Evolutionary conservation across 2,888 invertebrate genomes (phyloP), one percentile per base, ranked within the genome.

Genomic region (Metellina segmentata): DNA sequence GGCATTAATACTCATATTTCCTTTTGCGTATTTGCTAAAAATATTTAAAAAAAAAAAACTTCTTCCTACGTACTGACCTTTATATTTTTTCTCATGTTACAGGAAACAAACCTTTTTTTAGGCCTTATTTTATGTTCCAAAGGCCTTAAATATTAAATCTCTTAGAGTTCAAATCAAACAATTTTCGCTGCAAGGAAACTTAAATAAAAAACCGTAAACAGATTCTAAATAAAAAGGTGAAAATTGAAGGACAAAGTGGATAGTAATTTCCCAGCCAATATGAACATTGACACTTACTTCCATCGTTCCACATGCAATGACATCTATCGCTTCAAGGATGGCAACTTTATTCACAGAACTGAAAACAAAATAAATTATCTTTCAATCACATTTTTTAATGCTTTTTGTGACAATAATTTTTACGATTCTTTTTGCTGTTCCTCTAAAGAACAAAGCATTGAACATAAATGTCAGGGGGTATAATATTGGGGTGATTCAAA

Each of bases 321-420:
- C 96, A 93, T 99, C 97, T 96, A 99, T 99, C 85, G 97, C 96
- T 0, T 97, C 97, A 96, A 98, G 99, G 13, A 99, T 96, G 93
- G 96, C 96, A 94, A 98, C 97, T 94, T 97, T 97, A 94, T 98
- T 98, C 48, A 98, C 96, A 93, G 96, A 89, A 51, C 93, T 93
- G 82, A 70, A 88, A 91, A 75, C n/a, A n/a, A n/a, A n/a, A n/a
- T 82, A 61, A 85, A 48, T 1, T 19, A 81, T 19, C 19, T 16
- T 8, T 16, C 6, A 4, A 34, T 34, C 1, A 61, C 11, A 16
- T 61, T 61, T 61, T 61, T 8, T 9, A 8, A 61, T 61, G 7
- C 11, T 11, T 34, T 34, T 4, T 61, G 48, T 78, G 16, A 74
- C 9, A 74, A 19, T n/a, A 72, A 74, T 8, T 34, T n/a, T 19